These are phyloP conservation scores for Spodoptera exigua DNA, from an alignment of 2,888 invertebrate genomes.

Conservation along the genomic window DNA sequence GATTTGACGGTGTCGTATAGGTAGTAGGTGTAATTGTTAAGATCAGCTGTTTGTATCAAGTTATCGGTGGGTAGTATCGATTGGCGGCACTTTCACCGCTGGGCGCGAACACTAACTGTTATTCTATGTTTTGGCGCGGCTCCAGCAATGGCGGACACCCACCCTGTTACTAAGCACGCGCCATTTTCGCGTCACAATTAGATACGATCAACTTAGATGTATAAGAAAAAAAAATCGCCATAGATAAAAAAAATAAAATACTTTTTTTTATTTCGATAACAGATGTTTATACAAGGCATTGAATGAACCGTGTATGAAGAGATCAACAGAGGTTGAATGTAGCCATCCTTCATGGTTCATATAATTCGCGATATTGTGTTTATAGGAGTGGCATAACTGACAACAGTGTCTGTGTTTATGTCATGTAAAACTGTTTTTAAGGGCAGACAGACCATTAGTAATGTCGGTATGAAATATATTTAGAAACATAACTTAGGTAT, in stretches of 20 bases:
- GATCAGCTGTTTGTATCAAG: slow-evolving; percentile 77
- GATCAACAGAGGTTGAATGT: slow-evolving; percentile 20
- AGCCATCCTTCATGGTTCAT: slow-evolving; percentile 39
- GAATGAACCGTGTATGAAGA: slow-evolving; percentile 19
- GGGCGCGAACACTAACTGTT: slow-evolving; percentile 63
- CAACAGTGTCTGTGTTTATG: slow-evolving; percentile 34
- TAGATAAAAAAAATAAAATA: not conserved
- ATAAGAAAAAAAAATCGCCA: not conserved
- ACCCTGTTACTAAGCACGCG: slow-evolving; percentile 69
- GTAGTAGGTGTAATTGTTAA: slow-evolving; percentile 40
- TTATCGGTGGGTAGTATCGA: slow-evolving; percentile 77
- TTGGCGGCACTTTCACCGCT: slow-evolving; percentile 77
- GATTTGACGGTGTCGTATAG: slow-evolving; percentile 16
- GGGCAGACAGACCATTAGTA: too few relatives aligned
- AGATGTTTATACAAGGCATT: slow-evolving; percentile 2
- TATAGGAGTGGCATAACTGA: slow-evolving; percentile 26
- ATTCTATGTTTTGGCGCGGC: slow-evolving; percentile 78
- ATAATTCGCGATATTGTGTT: slow-evolving; percentile 24
- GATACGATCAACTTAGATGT: slow-evolving; percentile 15
- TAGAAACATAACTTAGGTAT: too few relatives aligned
- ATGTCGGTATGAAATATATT: too few relatives aligned
- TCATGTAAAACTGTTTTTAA: slow-evolving; percentile 10
- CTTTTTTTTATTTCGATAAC: slow-evolving; percentile 1
- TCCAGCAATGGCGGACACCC: slow-evolving; percentile 73
- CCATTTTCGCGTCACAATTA: slow-evolving; percentile 48